Percentiles rank a stretch among this genome's conserved stretches.
Conservation (phyloP, 2,888 invertebrate genomes). For the Hofmannophila pseudospretella region DNA sequence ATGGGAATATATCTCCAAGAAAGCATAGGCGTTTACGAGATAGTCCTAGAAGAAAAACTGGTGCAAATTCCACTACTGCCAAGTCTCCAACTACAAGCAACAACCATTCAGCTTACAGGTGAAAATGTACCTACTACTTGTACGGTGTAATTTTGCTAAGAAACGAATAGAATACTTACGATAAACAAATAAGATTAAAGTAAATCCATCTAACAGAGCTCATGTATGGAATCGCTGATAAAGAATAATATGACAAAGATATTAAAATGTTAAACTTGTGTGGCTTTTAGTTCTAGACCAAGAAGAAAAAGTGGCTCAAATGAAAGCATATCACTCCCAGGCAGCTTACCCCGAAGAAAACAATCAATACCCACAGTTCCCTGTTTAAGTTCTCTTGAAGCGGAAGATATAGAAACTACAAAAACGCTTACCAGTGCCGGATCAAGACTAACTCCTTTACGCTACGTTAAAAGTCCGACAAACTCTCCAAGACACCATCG, state of each 20-base stretch:
- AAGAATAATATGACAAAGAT: too few relatives aligned
- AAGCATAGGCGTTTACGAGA: slow-evolving; percentile 81
- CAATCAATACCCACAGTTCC: slow-evolving; percentile 73
- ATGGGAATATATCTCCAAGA: slow-evolving; percentile 75
- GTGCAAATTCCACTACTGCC: slow-evolving; percentile 58
- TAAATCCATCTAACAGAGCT: too few relatives aligned
- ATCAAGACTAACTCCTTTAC: slow-evolving; percentile 64
- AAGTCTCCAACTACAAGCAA: slow-evolving; percentile 72
- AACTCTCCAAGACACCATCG: slow-evolving; percentile 74
- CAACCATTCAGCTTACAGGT: slow-evolving; percentile 68
- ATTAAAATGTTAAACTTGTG: too few relatives aligned
- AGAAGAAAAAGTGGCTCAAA: slow-evolving; percentile 74
- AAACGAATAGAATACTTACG: too few relatives aligned
- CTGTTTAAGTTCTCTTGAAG: slow-evolving; percentile 67
- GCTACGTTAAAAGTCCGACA: slow-evolving; percentile 65
- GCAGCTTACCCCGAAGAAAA: slow-evolving; percentile 80
- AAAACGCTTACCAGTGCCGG: slow-evolving; percentile 69
- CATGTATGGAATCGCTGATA: too few relatives aligned
- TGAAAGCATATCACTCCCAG: slow-evolving; percentile 81
- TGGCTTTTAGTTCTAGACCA: slow-evolving; percentile 38
- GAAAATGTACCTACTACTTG: slow-evolving; percentile 10
- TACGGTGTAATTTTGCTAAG: slow-evolving; percentile 1
- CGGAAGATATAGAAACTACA: slow-evolving; percentile 69
- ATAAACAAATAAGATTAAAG: too few relatives aligned
- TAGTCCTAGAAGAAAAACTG: slow-evolving; percentile 81